Conservation (phyloP, 1,140 invertebrate genomes). For the Paramacrobiotus metropolitanus region DNA sequence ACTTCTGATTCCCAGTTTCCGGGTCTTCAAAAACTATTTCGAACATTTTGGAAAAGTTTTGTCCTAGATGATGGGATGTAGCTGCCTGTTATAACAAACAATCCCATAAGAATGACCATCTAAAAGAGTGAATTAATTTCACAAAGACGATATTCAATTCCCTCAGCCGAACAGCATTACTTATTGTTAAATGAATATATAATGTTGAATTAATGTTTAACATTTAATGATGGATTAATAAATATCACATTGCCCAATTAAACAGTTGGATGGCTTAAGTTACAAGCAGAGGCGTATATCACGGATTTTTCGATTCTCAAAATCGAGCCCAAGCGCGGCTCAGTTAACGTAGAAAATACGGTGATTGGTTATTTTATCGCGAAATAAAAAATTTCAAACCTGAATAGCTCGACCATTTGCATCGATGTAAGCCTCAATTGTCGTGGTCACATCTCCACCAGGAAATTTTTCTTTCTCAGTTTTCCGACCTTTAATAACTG, state of each 20-base stretch:
- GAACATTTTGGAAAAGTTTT: constrained; percentile 99
- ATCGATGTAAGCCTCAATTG: constrained; percentile 80
- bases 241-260: too few species aligned
- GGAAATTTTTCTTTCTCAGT: constrained; percentile 99
- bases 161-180: too few species aligned
- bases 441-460: constrained; percentile 88
- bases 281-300: too few species aligned
- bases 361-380: too few species aligned
- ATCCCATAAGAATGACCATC: background rate
- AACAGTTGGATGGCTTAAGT: too few species aligned
- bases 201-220: too few species aligned
- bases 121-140: background rate
- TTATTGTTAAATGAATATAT: too few species aligned
- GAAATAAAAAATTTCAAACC: constrained; percentile 18
- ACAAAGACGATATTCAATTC: too few species aligned
- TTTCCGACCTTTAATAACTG: constrained; percentile 79
- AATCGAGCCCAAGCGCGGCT: too few species aligned
- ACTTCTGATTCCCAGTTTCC: constrained; percentile 53
- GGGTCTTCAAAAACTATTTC: constrained; percentile 84
- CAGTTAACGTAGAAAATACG: too few species aligned
- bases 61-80: constrained; percentile 91
- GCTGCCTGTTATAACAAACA: constrained; percentile 41
- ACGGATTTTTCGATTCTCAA: too few species aligned
- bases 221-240: too few species aligned
- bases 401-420: constrained; percentile 85